A percentile compares a stretch with the other conserved stretches of the same genome.
Evolutionary conservation across 53 echinoderm and acorn worm species (phyloP).

Genomic region (Astropecten irregularis): DNA sequence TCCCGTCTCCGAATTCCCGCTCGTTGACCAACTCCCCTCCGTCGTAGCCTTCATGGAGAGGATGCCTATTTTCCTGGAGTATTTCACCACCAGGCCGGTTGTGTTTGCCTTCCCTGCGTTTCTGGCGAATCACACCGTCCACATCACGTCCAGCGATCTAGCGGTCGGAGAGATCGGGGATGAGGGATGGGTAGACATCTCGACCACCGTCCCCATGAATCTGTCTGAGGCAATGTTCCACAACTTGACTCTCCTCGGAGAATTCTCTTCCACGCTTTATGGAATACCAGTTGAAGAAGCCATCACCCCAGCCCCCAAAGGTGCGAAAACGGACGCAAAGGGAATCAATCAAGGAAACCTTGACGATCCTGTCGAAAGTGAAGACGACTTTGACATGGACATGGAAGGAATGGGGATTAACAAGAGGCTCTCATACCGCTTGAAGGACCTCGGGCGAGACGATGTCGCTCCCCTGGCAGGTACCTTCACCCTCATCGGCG

Average conservation of each 20-base stretch:
- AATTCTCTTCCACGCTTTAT: background rate
- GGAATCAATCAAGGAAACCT: background rate
- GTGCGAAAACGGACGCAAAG: background rate
- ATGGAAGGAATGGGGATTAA: background rate
- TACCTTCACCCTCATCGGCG: constrained; percentile 51
- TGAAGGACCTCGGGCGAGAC: background rate
- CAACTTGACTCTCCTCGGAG: constrained; percentile 13
- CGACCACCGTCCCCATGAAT: background rate
- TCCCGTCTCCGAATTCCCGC: constrained; percentile 19
- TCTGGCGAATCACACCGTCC: constrained; percentile 40
- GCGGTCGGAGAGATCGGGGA: constrained; percentile 24
- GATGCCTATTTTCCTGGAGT: constrained; percentile 40
- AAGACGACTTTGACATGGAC: background rate
- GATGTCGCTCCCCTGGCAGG: constrained; percentile 5
- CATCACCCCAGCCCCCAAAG: background rate
- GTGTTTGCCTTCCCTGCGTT: constrained; percentile 34
- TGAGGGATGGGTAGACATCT: constrained; percentile 29
- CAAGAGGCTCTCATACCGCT: background rate
- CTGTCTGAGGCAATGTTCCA: constrained; percentile 4
- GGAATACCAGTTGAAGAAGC: background rate
- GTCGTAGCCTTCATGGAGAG: constrained; percentile 30
- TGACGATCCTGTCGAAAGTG: background rate
- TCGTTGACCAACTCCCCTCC: constrained; percentile 31
- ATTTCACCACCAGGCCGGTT: constrained; percentile 35
- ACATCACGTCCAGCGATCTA: constrained; percentile 18